Evolutionary conservation across 2,888 invertebrate genomes (phyloP).

Genomic region (Tryphoninae sp.): DNA sequence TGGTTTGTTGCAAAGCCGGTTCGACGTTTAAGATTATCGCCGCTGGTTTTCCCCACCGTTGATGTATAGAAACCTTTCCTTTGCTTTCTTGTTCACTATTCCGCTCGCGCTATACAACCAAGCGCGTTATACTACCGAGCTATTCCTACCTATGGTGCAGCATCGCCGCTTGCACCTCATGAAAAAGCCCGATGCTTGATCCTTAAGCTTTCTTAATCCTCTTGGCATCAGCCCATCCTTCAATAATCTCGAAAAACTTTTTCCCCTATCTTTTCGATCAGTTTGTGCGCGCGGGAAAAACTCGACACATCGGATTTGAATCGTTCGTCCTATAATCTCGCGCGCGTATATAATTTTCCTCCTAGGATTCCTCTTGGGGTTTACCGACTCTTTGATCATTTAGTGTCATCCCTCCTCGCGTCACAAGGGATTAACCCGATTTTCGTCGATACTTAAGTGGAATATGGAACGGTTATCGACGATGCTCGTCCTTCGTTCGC

Average conservation of each 20-base stretch:
- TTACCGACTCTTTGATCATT: neutral
- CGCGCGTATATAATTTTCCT: too few relatives aligned
- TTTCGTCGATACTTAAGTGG: neutral
- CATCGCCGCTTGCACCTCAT: neutral
- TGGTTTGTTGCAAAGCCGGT: constrained; percentile 64
- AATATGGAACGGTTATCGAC: neutral
- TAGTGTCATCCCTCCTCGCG: neutral
- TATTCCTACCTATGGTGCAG: neutral
- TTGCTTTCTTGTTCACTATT: constrained; percentile 23
- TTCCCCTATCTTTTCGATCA: too few relatives aligned
- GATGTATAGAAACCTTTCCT: constrained; percentile 7
- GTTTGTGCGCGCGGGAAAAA: too few relatives aligned
- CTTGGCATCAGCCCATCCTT: neutral
- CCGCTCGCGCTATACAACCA: neutral
- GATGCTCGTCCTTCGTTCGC: neutral
- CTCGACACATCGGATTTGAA: too few relatives aligned
- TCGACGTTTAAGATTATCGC: constrained; percentile 65
- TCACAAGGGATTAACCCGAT: neutral
- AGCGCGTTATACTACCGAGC: neutral
- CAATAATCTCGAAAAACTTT: too few relatives aligned
- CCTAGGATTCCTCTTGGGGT: too few relatives aligned
- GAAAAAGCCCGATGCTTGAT: neutral
- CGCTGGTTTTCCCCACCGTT: constrained; percentile 28
- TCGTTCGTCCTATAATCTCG: too few relatives aligned
- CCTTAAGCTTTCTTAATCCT: neutral